A percentile compares a stretch with the other conserved stretches of the same genome.
phyloP scores from a whole-genome alignment of 2,113 vertebrate species.

The Lophochroa leadbeateri region DNA sequence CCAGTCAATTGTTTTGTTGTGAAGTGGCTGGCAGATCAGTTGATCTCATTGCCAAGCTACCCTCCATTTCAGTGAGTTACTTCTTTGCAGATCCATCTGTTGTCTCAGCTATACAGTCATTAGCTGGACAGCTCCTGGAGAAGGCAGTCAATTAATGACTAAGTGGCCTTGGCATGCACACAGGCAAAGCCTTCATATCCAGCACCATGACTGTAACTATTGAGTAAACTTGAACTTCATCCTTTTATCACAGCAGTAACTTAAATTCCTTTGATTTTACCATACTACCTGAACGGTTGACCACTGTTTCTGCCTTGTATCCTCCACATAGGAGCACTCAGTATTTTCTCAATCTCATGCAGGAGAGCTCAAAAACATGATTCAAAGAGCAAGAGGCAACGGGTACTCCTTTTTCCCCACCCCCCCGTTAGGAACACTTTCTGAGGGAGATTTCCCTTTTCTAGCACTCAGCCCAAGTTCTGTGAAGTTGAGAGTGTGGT shows the following conservation, averaged over 20 bases:
- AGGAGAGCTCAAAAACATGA: not conserved
- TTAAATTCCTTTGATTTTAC: not conserved
- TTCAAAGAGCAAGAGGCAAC: not conserved
- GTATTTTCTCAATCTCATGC: not conserved
- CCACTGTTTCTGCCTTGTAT: not conserved
- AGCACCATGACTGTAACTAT: not conserved
- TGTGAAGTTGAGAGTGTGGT: not conserved
- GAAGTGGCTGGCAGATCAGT: not conserved
- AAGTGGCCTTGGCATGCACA: not conserved
- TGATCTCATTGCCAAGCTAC: not conserved
- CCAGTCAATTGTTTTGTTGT: not conserved
- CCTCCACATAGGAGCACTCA: not conserved
- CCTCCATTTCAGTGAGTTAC: not conserved
- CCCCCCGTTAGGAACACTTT: not conserved
- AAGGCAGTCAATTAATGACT: not conserved
- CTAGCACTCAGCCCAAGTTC: not conserved
- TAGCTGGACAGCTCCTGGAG: not conserved
- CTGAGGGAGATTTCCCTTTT: not conserved
- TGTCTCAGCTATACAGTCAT: not conserved
- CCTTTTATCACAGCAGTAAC: not conserved
- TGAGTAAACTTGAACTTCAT: not conserved
- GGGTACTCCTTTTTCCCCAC: not conserved
- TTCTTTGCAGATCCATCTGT: not conserved
- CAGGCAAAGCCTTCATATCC: not conserved
- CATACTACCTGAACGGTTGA: rapidly evolving